Percentiles rank a stretch among this genome's conserved stretches.
These are phyloP conservation scores for Cacatua alba DNA, from an alignment of 2,113 vertebrate species.

Conservation along the genomic window DNA sequence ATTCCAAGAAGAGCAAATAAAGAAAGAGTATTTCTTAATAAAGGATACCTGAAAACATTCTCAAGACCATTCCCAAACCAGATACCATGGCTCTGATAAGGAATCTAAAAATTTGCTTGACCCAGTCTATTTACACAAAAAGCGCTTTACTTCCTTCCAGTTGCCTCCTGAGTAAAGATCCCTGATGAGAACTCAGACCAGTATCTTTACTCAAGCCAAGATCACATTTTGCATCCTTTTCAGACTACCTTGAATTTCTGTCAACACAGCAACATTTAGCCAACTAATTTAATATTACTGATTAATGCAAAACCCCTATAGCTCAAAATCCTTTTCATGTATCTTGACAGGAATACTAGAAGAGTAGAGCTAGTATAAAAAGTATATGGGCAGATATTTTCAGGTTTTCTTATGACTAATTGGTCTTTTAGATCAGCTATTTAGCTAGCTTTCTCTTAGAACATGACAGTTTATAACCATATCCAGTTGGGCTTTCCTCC, in stretches of 20 bases:
- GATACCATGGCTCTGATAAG: not conserved
- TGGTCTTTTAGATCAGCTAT: not conserved
- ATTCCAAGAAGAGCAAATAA: not conserved
- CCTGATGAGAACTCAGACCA: not conserved
- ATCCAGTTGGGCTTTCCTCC: not conserved
- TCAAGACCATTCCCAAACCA: not conserved
- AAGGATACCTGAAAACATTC: not conserved
- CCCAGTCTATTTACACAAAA: not conserved
- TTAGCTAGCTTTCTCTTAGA: not conserved
- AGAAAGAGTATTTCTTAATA: not conserved
- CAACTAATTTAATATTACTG: slow-evolving; percentile 46
- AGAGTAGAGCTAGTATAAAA: not conserved
- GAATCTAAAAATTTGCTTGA: not conserved
- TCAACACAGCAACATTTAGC: slow-evolving; percentile 22
- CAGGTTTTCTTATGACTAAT: not conserved
- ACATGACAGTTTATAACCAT: not conserved
- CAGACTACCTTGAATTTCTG: slow-evolving; percentile 1
- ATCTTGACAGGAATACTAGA: slow-evolving; percentile 37
- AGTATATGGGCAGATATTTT: not conserved
- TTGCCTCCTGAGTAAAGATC: not conserved
- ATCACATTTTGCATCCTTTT: not conserved
- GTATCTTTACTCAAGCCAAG: not conserved
- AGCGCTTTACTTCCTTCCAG: not conserved
- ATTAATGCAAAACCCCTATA: slow-evolving; percentile 33
- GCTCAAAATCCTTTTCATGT: not conserved